Evolutionary conservation across 2,797 vertebrate genomes (phyloP).

Genomic region (Argyrosomus regius): DNA sequence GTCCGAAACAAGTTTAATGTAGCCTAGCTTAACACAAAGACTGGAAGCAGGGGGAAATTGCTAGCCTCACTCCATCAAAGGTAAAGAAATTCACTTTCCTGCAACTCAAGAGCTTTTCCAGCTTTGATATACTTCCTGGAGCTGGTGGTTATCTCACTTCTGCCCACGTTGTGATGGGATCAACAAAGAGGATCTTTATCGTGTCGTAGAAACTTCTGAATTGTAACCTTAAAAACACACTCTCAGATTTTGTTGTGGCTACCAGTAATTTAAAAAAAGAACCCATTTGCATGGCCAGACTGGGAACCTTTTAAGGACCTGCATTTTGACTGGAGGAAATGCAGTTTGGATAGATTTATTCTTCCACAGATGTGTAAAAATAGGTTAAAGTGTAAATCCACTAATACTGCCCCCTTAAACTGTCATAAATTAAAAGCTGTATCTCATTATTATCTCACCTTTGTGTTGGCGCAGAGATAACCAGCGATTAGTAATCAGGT

Average conservation of each 20-base stretch:
- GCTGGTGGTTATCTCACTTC: too few relatives aligned
- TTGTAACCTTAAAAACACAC: too few relatives aligned
- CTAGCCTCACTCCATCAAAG: background rate
- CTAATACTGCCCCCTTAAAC: background rate
- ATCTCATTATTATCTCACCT: conserved; percentile 8
- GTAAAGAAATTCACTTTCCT: background rate
- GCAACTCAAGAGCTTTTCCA: background rate
- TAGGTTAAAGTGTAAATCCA: background rate
- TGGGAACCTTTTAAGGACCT: too few relatives aligned
- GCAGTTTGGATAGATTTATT: too few relatives aligned
- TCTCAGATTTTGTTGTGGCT: too few relatives aligned
- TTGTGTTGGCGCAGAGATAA: conserved; percentile 38
- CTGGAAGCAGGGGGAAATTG: background rate
- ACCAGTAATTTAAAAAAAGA: too few relatives aligned
- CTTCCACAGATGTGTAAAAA: background rate
- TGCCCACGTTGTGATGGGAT: too few relatives aligned
- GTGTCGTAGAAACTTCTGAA: too few relatives aligned
- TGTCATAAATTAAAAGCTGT: background rate
- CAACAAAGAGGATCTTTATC: too few relatives aligned
- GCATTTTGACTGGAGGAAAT: too few relatives aligned
- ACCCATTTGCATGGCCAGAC: too few relatives aligned
- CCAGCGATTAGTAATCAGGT: background rate
- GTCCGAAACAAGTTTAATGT: background rate
- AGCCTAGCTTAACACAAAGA: background rate
- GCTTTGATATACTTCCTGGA: background rate